Evolutionary conservation across 2,113 vertebrate species (phyloP), one percentile per base, ranked within the genome.

Genomic region (Mugil cephalus): DNA sequence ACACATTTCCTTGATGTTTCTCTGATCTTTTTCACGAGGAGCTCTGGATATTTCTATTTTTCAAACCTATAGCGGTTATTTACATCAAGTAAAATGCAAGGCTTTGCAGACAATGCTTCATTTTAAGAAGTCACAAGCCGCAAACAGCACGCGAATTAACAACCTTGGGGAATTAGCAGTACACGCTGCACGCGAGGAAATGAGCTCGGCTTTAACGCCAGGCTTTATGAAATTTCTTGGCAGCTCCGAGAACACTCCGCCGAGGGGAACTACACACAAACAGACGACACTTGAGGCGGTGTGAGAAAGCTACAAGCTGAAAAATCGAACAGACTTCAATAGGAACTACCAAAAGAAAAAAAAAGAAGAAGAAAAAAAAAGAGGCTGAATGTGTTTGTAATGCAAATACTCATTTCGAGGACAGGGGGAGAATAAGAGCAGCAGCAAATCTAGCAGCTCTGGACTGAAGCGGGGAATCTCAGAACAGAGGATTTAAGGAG

Each of bases 391-490:
- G 48, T 69, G 73, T 83, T 84, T 88, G 76, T 63, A 42, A 82
- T 83, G 77, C 73, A 88, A 91, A 88, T 82, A 70, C 45, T 71
- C 45, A 24, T 64, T 79, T 55, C 35, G 45, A 47, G 7, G 50
- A 35, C 51, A 18, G 56, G 54, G 68, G 74, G 56, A 76, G 21
- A 66, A 84, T 34, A 67, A 68, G 65, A 65, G 77, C 42, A 52
- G 69, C 7, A 21, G 53, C 61, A 55, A 65, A 66, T 72, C 66
- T 42, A 75, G 53, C 68, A 15, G 24, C 70, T 83, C 64, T 58
- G 54, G 61, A 56, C 55, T 67, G 56, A 38, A 59, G 69, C n/a
- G 30, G 64, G 47, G 48, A 60, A 69, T 60, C 54, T 70, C 51
- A 72, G 72, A 74, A 51, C n/a, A 68, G 34, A 64, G 69, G 68